Base-by-base conservation (phyloP, 2,797 vertebrate species). In the Clarias pachynema region DNA sequence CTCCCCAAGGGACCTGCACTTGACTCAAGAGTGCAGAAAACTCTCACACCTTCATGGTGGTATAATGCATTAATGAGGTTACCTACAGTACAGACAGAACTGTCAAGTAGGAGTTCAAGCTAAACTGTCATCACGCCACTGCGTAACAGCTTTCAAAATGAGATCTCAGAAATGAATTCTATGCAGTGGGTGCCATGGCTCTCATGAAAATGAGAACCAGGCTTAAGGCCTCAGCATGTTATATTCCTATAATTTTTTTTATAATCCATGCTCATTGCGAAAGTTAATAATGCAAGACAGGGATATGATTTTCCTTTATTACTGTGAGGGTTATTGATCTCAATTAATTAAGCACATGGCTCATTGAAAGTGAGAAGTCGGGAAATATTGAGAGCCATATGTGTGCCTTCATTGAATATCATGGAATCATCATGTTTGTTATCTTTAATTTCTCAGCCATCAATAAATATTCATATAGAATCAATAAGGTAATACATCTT, bases 271-370 rank as follows among this genome's bases (percentile, higher is more conserved):
- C 60, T 82, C 81, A 81, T 63, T 82, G 85, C 83, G 86, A 87
- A 86, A 79, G 83, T 88, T 91, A 91, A 91, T 84, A 90, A 88
- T 91, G 87, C 86, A 86, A 90, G 91, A 91, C 88, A 89, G 90
- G 89, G 85, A 90, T 84, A 90, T 89, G 89, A 89, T 79, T 88
- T 84, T 88, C 86, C 86, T 81, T 37, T 87, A 86, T 70, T 84
- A 87, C 86, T 89, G 92, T 92, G 90, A 90, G 88, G 84, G 62
- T 88, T 91, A 93, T 94, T 90, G 89, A 91, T 93, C 92, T 92
- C 92, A 88, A 86, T 91, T 93, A 92, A 94, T 92, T 89, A 89
- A 82, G 77, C 82, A 83, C 87, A 86, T 18, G 82, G 78, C 69
- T 69, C 75, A 83, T 75, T 80, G 26, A 89, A 87, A 84, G 56